Evolutionary conservation across 1,140 invertebrate species (phyloP), one percentile per base, ranked within the genome.

Genomic region (Drosophila willistoni): DNA sequence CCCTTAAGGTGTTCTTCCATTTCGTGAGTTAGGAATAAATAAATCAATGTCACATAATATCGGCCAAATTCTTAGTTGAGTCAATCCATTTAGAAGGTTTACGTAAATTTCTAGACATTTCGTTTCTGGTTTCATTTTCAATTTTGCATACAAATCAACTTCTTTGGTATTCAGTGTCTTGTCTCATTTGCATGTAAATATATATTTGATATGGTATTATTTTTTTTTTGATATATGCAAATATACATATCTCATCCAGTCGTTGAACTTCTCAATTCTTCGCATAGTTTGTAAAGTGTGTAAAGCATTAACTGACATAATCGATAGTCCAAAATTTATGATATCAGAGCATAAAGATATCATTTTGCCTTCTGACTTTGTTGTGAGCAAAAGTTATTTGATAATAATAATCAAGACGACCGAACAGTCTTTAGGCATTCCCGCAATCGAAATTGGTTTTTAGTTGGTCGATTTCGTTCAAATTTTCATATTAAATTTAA

Each of bases 161-260:
- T 55, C 25, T 64, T 72, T 55, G 55, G 63, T 66, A 54, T 19
- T 3, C 36, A 47, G 59, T 34, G 68, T n/a, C 2, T 59, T 34
- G 75, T n/a, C 2, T 68, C 12, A 19, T 39, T 64, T 44, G 51
- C 71, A 75, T 75, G 71, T 60, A 41, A 62, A 70, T 36, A 6
- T 62, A 10, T 42, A 19, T 42, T 36, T 36, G 34, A 13, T 62
- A 51, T 51, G 9, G 22, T 22, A 22, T 51, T n/a, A n/a, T n/a
- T n/a, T n/a, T n/a, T n/a, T n/a, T n/a, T 39, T 39, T 39, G 36
- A 51, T 51, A 10, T 47, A 47, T 47, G 17, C 44, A 22, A 51
- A 51, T 62, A 36, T 2, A 10, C 10, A 10, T n/a, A 25, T 10
- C 6, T 71, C 7, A 22, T 29, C 9, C 73, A 60, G 73, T 76